These are phyloP conservation scores for Proctacanthus coquilletti DNA, from an alignment of 1,140 invertebrate genomes.

Conservation along the genomic window DNA sequence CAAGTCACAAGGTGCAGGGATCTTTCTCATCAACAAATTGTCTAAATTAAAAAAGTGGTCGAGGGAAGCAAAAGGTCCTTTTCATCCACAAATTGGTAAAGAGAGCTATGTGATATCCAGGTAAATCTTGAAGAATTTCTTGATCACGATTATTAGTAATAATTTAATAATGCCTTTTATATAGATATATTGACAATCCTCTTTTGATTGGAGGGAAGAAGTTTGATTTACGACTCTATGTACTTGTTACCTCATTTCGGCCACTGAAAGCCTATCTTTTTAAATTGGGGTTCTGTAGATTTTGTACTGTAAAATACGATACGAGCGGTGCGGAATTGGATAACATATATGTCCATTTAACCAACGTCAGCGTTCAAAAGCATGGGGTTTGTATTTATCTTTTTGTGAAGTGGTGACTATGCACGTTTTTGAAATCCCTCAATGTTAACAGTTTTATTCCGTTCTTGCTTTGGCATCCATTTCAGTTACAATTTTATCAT, in stretches of 20 bases:
- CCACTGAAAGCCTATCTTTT: conserved; percentile 72
- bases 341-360: conserved; percentile 78
- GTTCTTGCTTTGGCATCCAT: no score
- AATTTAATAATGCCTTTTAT: no score
- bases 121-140: conserved; percentile 24
- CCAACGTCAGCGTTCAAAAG: conserved; percentile 77
- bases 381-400: conserved; percentile 43
- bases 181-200: conserved; percentile 68
- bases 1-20: conserved; percentile 75
- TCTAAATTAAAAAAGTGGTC: conserved; percentile 82
- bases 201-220: conserved; percentile 76
- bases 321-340: conserved; percentile 61
- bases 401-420: not conserved
- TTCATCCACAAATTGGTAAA: conserved; percentile 66
- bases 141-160: not conserved
- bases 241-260: conserved; percentile 65
- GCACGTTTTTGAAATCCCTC: no score
- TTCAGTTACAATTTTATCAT: no score
- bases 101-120: conserved; percentile 83
- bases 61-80: conserved; percentile 56
- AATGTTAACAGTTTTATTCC: no score
- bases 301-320: conserved; percentile 68
- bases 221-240: conserved; percentile 71
- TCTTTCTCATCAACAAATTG: conserved; percentile 77
- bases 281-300: conserved; percentile 64